Evolutionary conservation across 2,113 vertebrate genomes (phyloP).

Genomic region (Gorsachius goisagi): DNA sequence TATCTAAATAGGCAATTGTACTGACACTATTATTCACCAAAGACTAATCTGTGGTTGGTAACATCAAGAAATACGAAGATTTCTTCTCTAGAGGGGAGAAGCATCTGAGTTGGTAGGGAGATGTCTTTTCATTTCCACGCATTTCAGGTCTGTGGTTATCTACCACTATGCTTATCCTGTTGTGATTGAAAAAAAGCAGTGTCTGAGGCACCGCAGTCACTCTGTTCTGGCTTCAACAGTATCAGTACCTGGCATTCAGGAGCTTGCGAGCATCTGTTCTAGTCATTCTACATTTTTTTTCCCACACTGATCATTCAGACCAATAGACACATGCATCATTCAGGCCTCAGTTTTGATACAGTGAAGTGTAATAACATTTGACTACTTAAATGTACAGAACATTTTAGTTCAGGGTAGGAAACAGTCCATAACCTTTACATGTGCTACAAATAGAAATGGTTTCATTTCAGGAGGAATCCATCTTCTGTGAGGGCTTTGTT

Average conservation of each 20-base stretch:
- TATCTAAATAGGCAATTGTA: not conserved
- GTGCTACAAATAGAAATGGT: not conserved
- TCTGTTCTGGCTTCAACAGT: not conserved
- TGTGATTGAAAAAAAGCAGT: not conserved
- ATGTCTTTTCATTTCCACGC: not conserved
- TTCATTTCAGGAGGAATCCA: not conserved
- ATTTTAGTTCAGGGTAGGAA: not conserved
- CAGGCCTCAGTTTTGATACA: not conserved
- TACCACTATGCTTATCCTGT: not conserved
- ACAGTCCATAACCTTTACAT: not conserved
- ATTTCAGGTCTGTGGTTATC: not conserved
- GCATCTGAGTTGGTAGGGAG: not conserved
- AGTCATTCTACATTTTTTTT: not conserved
- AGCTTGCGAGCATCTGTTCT: rapidly evolving
- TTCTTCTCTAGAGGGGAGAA: not conserved
- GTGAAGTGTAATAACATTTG: not conserved
- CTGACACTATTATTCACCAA: not conserved
- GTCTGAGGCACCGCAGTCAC: not conserved
- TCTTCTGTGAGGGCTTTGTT: not conserved
- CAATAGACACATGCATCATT: not conserved
- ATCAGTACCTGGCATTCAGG: not conserved
- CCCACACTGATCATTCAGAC: not conserved
- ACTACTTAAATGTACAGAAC: not conserved
- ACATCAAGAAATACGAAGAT: not conserved
- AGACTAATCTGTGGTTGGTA: not conserved